Conservation (phyloP, 2,888 invertebrate species). For the Nysson spinosus region DNA sequence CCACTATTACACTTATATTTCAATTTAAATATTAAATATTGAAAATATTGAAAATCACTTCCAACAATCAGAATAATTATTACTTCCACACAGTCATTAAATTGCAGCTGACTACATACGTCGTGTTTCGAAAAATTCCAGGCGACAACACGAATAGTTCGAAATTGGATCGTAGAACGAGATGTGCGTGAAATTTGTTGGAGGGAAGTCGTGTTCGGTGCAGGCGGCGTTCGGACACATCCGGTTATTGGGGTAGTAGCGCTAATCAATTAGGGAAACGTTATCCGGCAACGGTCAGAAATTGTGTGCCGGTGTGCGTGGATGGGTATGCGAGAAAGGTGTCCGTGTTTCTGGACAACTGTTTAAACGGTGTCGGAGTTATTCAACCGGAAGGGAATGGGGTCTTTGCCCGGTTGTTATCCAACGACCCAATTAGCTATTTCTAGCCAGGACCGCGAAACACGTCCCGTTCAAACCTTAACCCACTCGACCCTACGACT, state of each 20-base stretch:
- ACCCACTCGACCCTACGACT: neutral
- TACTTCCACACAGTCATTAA: too few species aligned
- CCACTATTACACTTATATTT: too few species aligned
- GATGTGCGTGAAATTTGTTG: conserved; percentile 35
- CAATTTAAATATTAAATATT: too few species aligned
- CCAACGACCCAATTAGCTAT: conserved; percentile 7
- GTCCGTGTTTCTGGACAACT: conserved; percentile 29
- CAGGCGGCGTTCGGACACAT: conserved; percentile 44
- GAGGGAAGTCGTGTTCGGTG: conserved; percentile 28
- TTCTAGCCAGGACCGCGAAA: neutral
- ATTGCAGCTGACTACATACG: too few species aligned
- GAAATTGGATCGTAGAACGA: too few species aligned
- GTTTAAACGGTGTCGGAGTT: conserved; percentile 25
- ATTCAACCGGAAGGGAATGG: conserved; percentile 5
- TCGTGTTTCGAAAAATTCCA: too few species aligned
- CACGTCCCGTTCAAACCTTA: neutral
- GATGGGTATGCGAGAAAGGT: conserved; percentile 20
- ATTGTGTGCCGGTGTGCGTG: neutral
- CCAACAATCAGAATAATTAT: too few species aligned
- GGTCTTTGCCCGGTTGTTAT: conserved; percentile 25
- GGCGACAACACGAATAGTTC: too few species aligned
- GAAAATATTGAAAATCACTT: too few species aligned
- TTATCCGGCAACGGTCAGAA: conserved; percentile 37
- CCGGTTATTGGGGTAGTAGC: conserved; percentile 46
- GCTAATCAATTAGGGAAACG: conserved; percentile 53